phyloP scores from a whole-genome alignment of 2,113 vertebrate genomes.

The Pygoscelis antarcticus region DNA sequence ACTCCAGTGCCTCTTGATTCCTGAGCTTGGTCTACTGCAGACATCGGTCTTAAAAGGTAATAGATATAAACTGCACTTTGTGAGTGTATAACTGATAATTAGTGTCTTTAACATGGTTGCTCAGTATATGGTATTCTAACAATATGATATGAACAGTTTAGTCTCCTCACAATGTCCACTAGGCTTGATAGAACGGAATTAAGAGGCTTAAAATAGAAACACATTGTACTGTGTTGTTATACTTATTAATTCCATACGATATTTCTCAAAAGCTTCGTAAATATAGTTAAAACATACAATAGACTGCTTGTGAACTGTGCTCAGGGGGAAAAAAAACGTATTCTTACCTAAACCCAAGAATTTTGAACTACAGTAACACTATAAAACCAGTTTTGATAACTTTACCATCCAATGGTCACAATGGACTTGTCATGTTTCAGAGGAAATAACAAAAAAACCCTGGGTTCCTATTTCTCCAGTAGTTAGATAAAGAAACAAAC shows the following conservation, averaged over 20 bases:
- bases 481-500: background rate
- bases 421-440: background rate
- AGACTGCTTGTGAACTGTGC: background rate
- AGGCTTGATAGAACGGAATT: background rate
- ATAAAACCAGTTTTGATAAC: background rate
- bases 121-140: background rate
- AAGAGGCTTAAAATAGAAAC: background rate
- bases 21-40: background rate
- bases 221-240: background rate
- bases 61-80: background rate
- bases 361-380: background rate
- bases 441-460: background rate
- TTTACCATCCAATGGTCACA: rapidly evolving
- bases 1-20: background rate
- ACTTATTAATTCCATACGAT: background rate
- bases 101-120: background rate
- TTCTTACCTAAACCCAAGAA: background rate
- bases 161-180: background rate
- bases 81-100: background rate
- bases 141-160: background rate
- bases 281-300: background rate
- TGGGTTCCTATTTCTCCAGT: background rate
- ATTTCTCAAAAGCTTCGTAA: background rate
- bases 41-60: background rate
- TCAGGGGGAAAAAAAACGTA: too few species aligned